These are phyloP conservation scores for Mycteria americana DNA, from an alignment of 2,797 vertebrate genomes.

Conservation along the genomic window DNA sequence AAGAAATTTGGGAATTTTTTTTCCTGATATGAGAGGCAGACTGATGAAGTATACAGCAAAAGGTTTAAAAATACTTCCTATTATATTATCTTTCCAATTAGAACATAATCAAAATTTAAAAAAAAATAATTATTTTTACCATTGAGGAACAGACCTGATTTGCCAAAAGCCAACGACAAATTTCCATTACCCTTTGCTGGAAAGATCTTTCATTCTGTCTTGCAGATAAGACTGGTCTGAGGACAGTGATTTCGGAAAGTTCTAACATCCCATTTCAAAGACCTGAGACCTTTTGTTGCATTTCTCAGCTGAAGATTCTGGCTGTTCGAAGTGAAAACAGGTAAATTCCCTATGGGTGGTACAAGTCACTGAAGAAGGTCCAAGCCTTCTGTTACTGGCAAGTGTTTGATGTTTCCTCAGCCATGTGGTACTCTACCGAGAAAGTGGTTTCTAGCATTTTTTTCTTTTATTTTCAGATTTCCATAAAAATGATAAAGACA, in stretches of 20 bases:
- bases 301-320: not conserved
- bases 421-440: not conserved
- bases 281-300: not conserved
- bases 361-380: not conserved
- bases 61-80: not conserved
- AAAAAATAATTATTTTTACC: not conserved
- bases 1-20: not conserved
- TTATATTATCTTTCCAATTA: not conserved
- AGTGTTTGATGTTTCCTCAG: not conserved
- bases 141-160: not conserved
- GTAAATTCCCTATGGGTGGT: not conserved
- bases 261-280: not conserved
- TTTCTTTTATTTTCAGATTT: not conserved
- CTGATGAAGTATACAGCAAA: not conserved
- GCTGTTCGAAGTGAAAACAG: not conserved
- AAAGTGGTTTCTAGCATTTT: not conserved
- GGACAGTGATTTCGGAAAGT: not conserved
- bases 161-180: not conserved
- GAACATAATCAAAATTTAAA: not conserved
- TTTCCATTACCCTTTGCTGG: not conserved
- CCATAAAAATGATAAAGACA: not conserved
- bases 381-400: not conserved
- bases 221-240: not conserved
- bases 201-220: not conserved
- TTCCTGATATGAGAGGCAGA: not conserved